phyloP scores from a whole-genome alignment of 1,140 invertebrate species.

The Diploscapter pachys region DNA sequence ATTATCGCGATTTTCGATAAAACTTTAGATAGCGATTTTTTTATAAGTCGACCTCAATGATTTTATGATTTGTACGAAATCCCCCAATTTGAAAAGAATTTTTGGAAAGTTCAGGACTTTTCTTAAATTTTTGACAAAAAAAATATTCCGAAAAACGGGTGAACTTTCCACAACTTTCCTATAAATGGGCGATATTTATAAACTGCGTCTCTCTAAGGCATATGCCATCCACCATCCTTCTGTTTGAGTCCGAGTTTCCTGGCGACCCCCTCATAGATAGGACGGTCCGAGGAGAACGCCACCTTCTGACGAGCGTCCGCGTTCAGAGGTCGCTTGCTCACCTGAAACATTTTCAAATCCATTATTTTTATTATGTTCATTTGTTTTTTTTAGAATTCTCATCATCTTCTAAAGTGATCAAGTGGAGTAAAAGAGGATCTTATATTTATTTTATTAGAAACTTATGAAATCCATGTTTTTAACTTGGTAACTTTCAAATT shows the following conservation, averaged over 20 bases:
- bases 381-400: neutral
- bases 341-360: neutral
- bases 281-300: conserved; percentile 31
- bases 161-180: no score
- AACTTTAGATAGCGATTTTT: no score
- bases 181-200: no score
- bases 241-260: conserved; percentile 40
- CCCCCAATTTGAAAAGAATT: no score
- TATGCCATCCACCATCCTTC: conserved; percentile 33
- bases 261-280: conserved; percentile 41
- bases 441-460: neutral
- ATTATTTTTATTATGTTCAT: neutral
- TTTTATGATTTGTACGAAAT: no score
- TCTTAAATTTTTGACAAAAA: no score
- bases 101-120: no score
- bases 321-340: neutral
- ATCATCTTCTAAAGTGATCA: no score
- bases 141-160: no score
- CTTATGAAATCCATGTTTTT: neutral
- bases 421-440: neutral
- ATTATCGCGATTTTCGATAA: no score
- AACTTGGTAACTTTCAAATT: neutral
- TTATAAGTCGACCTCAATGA: no score
- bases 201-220: no score
- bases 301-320: conserved; percentile 9